These are phyloP conservation scores for Tortricodes alternella DNA, from an alignment of 2,888 invertebrate genomes.

Conservation along the genomic window DNA sequence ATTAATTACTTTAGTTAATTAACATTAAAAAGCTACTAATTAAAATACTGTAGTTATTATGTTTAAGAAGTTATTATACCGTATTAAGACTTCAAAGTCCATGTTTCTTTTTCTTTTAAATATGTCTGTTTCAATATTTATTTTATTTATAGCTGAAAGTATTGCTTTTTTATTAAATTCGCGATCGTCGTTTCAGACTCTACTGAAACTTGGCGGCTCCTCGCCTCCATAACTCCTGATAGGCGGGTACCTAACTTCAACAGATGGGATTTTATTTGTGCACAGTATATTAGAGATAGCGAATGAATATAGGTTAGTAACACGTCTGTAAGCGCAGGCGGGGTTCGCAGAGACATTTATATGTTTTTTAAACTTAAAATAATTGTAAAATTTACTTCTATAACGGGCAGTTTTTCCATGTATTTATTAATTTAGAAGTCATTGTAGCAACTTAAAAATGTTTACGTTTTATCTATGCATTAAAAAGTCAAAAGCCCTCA, in stretches of 20 bases:
- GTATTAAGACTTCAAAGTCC: too few relatives aligned
- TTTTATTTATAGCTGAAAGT: too few relatives aligned
- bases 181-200: constrained; percentile 42
- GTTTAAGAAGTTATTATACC: too few relatives aligned
- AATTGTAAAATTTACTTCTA: too few relatives aligned
- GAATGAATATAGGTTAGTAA: constrained; percentile 21
- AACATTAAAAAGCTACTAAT: background rate
- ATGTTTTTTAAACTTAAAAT: too few relatives aligned
- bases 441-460: too few relatives aligned
- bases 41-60: too few relatives aligned
- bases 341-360: background rate
- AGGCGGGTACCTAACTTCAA: constrained; percentile 61
- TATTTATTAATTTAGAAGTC: too few relatives aligned
- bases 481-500: background rate
- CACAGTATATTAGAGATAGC: constrained; percentile 27
- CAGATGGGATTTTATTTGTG: constrained; percentile 46
- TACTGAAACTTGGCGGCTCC: constrained; percentile 77
- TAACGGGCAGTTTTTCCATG: too few relatives aligned
- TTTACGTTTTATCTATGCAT: too few relatives aligned
- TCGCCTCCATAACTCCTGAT: constrained; percentile 77
- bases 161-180: background rate
- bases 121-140: too few relatives aligned
- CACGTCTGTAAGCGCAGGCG: background rate
- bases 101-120: too few relatives aligned
- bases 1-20: background rate